A percentile compares a stretch with the other conserved stretches of the same genome.
These are phyloP conservation scores for Picus viridis DNA, from an alignment of 2,797 vertebrate species.

Conservation along the genomic window DNA sequence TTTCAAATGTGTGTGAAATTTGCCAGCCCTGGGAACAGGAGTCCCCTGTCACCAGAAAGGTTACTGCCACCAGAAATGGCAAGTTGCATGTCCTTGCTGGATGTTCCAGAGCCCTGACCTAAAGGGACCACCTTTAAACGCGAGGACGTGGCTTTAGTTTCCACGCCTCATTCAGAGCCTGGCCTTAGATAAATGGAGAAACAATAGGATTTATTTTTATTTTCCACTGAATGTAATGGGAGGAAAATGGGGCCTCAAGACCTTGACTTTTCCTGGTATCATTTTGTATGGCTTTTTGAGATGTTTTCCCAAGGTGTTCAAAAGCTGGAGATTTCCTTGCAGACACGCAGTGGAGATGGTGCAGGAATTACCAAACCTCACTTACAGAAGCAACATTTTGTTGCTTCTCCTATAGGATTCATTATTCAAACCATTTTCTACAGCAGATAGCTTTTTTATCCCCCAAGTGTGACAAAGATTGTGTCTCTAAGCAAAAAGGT, in stretches of 20 bases:
- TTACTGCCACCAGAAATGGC: background rate
- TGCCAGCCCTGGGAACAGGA: constrained; percentile 31
- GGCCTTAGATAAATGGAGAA: constrained; percentile 15
- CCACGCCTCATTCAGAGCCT: constrained; percentile 12
- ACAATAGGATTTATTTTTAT: constrained; percentile 68
- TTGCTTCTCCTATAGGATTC: background rate
- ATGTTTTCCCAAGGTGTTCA: background rate
- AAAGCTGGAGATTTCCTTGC: background rate
- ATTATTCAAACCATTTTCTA: background rate
- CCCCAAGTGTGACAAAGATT: background rate
- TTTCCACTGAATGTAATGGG: constrained; percentile 24
- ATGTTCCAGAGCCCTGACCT: constrained; percentile 28
- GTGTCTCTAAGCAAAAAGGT: background rate
- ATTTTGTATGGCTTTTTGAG: background rate
- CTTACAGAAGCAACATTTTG: background rate
- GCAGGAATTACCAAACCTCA: background rate
- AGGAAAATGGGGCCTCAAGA: constrained; percentile 26
- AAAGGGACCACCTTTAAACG: constrained; percentile 7
- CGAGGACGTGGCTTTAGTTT: constrained; percentile 5
- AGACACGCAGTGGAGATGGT: background rate
- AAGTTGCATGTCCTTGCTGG: constrained; percentile 38
- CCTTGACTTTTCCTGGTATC: constrained; percentile 52
- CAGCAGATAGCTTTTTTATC: background rate
- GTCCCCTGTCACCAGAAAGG: constrained; percentile 1
- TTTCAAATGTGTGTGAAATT: constrained; percentile 13